Evolutionary conservation across 2,888 invertebrate species (phyloP).

Genomic region (Agrochola circellaris): DNA sequence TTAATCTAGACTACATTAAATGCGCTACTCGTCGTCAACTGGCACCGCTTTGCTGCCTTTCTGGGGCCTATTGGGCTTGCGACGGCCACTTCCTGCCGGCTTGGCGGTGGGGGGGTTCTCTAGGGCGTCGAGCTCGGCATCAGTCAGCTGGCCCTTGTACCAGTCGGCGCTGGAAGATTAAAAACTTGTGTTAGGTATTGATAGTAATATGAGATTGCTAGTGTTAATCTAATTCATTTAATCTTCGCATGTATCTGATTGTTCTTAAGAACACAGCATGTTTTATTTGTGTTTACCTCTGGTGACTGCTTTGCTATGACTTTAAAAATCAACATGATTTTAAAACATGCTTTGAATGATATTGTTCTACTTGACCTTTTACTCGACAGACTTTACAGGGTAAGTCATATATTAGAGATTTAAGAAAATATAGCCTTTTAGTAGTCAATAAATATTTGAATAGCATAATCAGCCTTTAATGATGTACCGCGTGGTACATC

Average conservation of each 20-base stretch:
- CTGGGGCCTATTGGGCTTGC: slow-evolving; percentile 85
- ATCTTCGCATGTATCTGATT: background rate
- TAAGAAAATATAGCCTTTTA: background rate
- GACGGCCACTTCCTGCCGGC: slow-evolving; percentile 79
- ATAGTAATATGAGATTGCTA: background rate
- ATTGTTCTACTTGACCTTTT: background rate
- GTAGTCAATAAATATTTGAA: background rate
- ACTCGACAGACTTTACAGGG: background rate
- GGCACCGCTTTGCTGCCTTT: slow-evolving; percentile 80
- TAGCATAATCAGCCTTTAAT: too few relatives aligned
- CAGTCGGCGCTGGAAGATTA: slow-evolving; percentile 94
- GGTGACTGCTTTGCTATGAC: too few relatives aligned
- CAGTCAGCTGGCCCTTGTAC: slow-evolving; percentile 96
- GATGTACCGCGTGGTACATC: too few relatives aligned
- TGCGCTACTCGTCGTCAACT: slow-evolving; percentile 72
- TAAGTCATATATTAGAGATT: background rate
- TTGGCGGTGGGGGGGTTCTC: slow-evolving; percentile 94
- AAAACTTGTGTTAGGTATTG: background rate
- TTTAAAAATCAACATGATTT: background rate
- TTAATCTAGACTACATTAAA: slow-evolving; percentile 75
- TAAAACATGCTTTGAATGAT: background rate
- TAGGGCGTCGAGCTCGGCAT: slow-evolving; percentile 94
- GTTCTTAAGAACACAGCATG: background rate
- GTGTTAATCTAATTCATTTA: background rate
- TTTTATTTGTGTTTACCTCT: background rate